phyloP scores from a whole-genome alignment of 35 echinoderm and acorn worm species.

The Heliocidaris tuberculata region DNA sequence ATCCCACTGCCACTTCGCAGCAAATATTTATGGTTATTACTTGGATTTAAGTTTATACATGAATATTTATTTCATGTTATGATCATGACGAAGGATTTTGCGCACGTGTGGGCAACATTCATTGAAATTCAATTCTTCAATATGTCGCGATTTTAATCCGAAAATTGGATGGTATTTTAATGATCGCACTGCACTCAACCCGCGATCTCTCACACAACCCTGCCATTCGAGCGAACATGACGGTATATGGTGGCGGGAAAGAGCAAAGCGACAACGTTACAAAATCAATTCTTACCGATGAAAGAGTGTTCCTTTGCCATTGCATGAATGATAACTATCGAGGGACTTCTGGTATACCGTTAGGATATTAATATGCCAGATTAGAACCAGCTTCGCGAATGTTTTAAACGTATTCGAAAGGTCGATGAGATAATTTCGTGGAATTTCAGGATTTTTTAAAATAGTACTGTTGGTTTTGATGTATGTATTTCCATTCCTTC shows the following conservation, averaged over 20 bases:
- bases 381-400: neutral
- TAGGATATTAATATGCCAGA: neutral
- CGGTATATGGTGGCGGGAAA: neutral
- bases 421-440: neutral
- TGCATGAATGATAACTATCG: neutral
- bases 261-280: neutral
- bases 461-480: neutral
- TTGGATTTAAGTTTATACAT: no score
- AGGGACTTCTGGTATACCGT: neutral
- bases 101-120: neutral
- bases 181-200: neutral
- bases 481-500: neutral
- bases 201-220: neutral
- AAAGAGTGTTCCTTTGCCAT: neutral
- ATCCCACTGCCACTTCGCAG: no score
- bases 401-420: neutral
- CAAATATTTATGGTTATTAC: no score
- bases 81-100: neutral
- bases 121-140: neutral
- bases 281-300: slow-evolving; percentile 10
- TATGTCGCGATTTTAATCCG: neutral
- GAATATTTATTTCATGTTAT: neutral
- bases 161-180: neutral
- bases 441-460: neutral
- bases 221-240: neutral